These are phyloP conservation scores for Chrysemys picta DNA, from an alignment of 2,113 vertebrate genomes.

Conservation along the genomic window DNA sequence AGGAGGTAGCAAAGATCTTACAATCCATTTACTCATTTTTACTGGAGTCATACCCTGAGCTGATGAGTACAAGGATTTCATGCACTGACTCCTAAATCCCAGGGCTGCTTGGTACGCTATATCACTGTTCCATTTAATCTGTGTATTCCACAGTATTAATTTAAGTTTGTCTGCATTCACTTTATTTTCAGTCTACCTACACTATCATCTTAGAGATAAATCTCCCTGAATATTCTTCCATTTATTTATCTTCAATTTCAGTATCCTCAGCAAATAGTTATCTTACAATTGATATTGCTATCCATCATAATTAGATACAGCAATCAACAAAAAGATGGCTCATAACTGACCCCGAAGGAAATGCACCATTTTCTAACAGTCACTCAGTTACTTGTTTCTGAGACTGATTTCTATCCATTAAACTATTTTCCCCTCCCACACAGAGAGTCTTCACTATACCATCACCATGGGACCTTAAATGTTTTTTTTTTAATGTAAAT, in stretches of 20 bases:
- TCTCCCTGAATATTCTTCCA: not conserved
- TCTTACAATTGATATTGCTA: not conserved
- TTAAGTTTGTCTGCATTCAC: not conserved
- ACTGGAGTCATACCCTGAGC: not conserved
- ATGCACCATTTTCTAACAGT: not conserved
- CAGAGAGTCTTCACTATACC: not conserved
- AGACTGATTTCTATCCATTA: not conserved
- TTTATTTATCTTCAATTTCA: constrained; percentile 22
- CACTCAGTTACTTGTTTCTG: not conserved
- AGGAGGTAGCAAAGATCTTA: not conserved
- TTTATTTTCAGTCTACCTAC: not conserved
- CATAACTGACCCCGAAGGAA: constrained; percentile 1
- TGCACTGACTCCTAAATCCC: not conserved
- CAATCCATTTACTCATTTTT: not conserved
- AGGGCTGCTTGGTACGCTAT: not conserved
- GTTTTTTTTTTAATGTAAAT: not conserved
- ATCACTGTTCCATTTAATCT: not conserved
- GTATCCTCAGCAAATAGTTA: not conserved
- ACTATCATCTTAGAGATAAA: not conserved
- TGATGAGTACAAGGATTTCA: not conserved
- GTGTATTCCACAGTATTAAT: not conserved
- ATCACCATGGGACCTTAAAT: not conserved
- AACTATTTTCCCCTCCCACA: not conserved
- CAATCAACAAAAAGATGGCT: not conserved
- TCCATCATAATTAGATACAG: not conserved